Evolutionary conservation across 2,888 invertebrate species (phyloP).

Genomic region (Polia nebulosa): DNA sequence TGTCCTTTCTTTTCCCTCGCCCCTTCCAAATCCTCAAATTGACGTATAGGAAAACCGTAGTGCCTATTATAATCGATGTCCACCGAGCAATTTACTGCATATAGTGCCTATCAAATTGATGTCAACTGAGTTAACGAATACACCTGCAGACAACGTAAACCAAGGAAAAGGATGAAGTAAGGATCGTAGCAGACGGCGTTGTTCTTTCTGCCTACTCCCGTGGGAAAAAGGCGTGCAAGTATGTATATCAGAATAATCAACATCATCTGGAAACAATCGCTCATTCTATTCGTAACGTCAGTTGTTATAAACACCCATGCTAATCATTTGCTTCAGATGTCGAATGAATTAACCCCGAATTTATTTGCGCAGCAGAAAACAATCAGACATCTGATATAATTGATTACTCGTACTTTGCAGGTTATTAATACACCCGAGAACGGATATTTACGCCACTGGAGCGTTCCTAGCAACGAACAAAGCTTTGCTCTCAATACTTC

Average conservation of each 20-base stretch:
- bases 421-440: slow-evolving; percentile 56
- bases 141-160: neutral
- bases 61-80: too few relatives aligned
- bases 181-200: neutral
- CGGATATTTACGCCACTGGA: slow-evolving; percentile 39
- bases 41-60: too few relatives aligned
- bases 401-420: slow-evolving; percentile 55
- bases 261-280: slow-evolving; percentile 33
- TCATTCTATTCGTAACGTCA: slow-evolving; percentile 20
- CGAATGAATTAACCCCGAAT: slow-evolving; percentile 62
- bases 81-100: too few relatives aligned
- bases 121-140: too few relatives aligned
- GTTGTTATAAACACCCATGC: slow-evolving; percentile 29
- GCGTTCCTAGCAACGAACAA: slow-evolving; percentile 24
- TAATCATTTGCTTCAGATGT: slow-evolving; percentile 58
- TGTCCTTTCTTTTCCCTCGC: too few relatives aligned
- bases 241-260: slow-evolving; percentile 25
- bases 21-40: too few relatives aligned
- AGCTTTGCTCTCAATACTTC: slow-evolving; percentile 37
- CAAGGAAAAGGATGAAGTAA: neutral
- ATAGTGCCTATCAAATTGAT: too few relatives aligned
- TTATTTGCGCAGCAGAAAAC: slow-evolving; percentile 58
- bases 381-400: slow-evolving; percentile 56
- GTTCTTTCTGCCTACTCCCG: neutral
- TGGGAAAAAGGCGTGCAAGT: neutral